Conservation (phyloP, 2,888 invertebrate species). For the Cephonodes hylas region DNA sequence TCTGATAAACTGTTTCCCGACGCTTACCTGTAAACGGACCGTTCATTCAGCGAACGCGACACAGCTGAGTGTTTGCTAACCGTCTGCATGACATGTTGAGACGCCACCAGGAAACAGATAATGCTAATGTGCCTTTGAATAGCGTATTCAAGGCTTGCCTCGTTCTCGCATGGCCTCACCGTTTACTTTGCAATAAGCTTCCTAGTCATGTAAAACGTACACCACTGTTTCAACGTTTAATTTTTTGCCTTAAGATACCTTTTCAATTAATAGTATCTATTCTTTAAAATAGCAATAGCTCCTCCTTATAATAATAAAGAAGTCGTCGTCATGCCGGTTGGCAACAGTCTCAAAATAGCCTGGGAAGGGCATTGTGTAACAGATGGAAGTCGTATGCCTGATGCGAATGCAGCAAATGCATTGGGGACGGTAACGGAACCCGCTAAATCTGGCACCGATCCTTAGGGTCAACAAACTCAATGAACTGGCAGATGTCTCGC, state of each 20-base stretch:
- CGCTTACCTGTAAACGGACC: slow-evolving; percentile 47
- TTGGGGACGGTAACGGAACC: slow-evolving; percentile 59
- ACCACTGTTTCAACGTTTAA: slow-evolving; percentile 1
- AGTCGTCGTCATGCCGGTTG: slow-evolving; percentile 47
- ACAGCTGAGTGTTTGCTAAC: slow-evolving; percentile 42
- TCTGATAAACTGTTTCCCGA: slow-evolving; percentile 61
- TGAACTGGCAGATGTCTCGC: slow-evolving; percentile 20
- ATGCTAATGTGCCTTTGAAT: slow-evolving; percentile 78
- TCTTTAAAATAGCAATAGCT: slow-evolving; percentile 14
- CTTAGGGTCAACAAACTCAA: slow-evolving; percentile 51
- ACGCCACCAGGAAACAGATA: slow-evolving; percentile 71
- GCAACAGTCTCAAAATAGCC: slow-evolving; percentile 59
- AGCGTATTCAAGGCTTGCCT: slow-evolving; percentile 75
- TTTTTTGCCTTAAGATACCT: slow-evolving; percentile 23
- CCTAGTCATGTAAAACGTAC: slow-evolving; percentile 42
- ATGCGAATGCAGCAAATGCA: slow-evolving; percentile 56
- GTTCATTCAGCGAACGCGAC: slow-evolving; percentile 47
- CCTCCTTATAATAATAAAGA: slow-evolving; percentile 38
- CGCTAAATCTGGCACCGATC: slow-evolving; percentile 45
- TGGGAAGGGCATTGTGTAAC: slow-evolving; percentile 54
- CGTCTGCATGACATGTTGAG: slow-evolving; percentile 54
- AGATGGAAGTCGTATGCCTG: slow-evolving; percentile 48
- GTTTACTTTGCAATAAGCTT: slow-evolving; percentile 65
- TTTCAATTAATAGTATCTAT: slow-evolving; percentile 19
- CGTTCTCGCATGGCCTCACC: slow-evolving; percentile 68